A percentile compares a stretch with the other conserved stretches of the same genome.
These are phyloP conservation scores for Pipa parva DNA, from an alignment of 2,113 vertebrate genomes.

Conservation along the genomic window DNA sequence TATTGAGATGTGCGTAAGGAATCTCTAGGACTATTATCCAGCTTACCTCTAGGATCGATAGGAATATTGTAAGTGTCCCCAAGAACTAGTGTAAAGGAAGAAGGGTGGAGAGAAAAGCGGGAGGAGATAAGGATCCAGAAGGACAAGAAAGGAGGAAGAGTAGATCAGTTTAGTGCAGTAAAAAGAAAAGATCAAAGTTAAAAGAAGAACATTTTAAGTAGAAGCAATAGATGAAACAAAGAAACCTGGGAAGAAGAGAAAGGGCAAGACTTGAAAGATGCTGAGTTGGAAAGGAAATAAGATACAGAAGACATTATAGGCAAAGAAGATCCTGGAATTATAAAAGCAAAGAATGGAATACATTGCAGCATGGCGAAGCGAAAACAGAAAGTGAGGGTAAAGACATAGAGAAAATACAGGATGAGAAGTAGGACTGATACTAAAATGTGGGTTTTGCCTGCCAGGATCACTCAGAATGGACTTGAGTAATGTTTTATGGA, in stretches of 20 bases:
- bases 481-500: not conserved
- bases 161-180: slow-evolving; percentile 28
- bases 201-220: slow-evolving; percentile 18
- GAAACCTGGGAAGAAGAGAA: not conserved
- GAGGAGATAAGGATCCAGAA: slow-evolving; percentile 52
- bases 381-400: not conserved
- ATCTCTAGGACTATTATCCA: slow-evolving; percentile 30
- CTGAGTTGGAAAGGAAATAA: not conserved
- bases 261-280: not conserved
- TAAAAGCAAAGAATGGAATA: not conserved
- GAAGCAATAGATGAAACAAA: not conserved
- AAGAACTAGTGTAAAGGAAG: slow-evolving; percentile 84
- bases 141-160: slow-evolving; percentile 18
- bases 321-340: not conserved
- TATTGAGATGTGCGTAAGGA: not conserved
- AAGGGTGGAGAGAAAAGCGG: slow-evolving; percentile 65
- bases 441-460: not conserved
- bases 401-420: not conserved
- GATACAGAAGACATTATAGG: not conserved
- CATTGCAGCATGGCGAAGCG: no score
- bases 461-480: not conserved
- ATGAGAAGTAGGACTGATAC: not conserved
- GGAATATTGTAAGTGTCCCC: slow-evolving; percentile 99
- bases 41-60: slow-evolving; percentile 99
- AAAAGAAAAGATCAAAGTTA: slow-evolving; percentile 19